These are phyloP conservation scores for Dendrolimus kikuchii DNA, from an alignment of 1,140 invertebrate species.

Conservation along the genomic window DNA sequence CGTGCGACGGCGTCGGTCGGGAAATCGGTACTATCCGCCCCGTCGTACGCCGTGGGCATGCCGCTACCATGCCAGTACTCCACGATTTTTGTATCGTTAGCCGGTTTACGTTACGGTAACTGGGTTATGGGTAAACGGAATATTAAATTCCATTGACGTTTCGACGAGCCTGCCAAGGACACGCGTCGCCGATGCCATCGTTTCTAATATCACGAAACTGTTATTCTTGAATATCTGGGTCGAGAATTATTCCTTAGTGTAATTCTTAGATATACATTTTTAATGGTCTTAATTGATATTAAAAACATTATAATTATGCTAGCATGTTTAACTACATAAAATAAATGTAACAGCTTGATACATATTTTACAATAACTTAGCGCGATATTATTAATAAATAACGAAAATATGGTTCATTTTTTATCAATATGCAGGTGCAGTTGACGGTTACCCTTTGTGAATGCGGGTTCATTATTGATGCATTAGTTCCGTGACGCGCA, in stretches of 20 bases:
- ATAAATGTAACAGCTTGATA: no score
- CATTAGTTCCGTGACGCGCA: conserved; percentile 21
- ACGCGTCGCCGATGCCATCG: conserved; percentile 33
- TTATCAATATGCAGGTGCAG: no score
- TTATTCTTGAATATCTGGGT: conserved; percentile 16
- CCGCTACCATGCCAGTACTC: conserved; percentile 28
- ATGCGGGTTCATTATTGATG: conserved; percentile 22
- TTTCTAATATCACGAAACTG: conserved; percentile 21
- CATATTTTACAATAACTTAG: no score
- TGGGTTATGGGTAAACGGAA: conserved; percentile 58
- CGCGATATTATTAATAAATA: no score
- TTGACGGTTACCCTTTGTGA: not conserved
- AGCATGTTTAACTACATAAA: no score
- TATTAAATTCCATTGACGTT: conserved; percentile 64
- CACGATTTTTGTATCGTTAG: conserved; percentile 48
- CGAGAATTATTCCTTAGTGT: conserved; percentile 6
- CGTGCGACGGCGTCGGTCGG: conserved; percentile 57
- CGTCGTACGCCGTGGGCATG: conserved; percentile 27
- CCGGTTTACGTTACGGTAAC: conserved; percentile 49
- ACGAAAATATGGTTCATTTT: no score
- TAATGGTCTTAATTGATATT: no score
- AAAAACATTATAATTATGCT: no score
- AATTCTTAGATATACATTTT: no score
- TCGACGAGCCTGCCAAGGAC: conserved; percentile 49
- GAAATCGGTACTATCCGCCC: conserved; percentile 52